Percentiles rank a stretch among this genome's conserved stretches.
These are phyloP conservation scores for Drosophila persimilis DNA, from an alignment of 1,140 invertebrate genomes.

Conservation along the genomic window DNA sequence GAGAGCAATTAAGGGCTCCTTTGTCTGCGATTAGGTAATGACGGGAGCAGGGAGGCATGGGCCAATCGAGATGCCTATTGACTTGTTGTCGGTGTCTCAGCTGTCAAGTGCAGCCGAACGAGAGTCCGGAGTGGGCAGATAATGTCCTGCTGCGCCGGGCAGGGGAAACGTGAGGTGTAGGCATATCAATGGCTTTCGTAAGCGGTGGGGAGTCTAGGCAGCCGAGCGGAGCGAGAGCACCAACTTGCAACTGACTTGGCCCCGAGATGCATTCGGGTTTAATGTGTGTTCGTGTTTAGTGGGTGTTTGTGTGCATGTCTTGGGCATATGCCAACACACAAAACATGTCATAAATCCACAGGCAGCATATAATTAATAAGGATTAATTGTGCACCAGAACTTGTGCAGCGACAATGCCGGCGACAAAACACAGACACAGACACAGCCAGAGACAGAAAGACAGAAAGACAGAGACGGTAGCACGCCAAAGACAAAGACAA, in stretches of 20 bases:
- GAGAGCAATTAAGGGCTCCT: conserved; percentile 54
- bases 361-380: conserved; percentile 78
- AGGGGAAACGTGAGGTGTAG: conserved; percentile 2
- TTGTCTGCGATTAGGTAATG: conserved; percentile 42
- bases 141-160: conserved; percentile 17
- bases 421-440: conserved; percentile 32
- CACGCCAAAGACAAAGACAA: neutral
- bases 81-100: conserved; percentile 51
- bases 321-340: conserved; percentile 74
- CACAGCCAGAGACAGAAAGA: conserved; percentile 4
- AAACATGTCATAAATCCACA: conserved; percentile 75
- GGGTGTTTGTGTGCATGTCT: conserved; percentile 32
- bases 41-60: conserved; percentile 4
- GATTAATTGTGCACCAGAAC: conserved; percentile 77
- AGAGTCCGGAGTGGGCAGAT: neutral
- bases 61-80: conserved; percentile 34
- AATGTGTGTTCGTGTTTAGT: conserved; percentile 16
- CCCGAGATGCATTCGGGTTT: conserved; percentile 39
- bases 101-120: conserved; percentile 55
- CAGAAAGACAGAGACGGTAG: neutral
- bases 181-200: conserved; percentile 45
- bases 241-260: conserved; percentile 62
- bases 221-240: conserved; percentile 10
- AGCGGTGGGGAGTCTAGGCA: conserved; percentile 15
- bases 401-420: conserved; percentile 55